Conservation (phyloP, 1,140 invertebrate genomes). For the Pachyrhynchus sulphureomaculatus region DNA sequence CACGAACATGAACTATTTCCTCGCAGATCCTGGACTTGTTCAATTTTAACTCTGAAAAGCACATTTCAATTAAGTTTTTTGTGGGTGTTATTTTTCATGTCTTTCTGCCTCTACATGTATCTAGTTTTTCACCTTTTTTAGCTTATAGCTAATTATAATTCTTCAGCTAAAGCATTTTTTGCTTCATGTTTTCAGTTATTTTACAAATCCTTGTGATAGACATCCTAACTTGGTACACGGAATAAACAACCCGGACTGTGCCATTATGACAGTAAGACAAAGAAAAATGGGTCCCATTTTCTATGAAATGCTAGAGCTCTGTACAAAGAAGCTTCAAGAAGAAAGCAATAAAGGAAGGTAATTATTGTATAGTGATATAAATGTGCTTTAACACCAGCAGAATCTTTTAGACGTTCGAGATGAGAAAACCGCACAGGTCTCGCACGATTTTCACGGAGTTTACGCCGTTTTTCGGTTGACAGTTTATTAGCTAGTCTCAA, state of each 20-base stretch:
- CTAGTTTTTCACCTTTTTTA: no score
- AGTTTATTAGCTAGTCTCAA: no score
- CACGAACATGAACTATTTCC: no score
- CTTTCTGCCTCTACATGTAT: no score
- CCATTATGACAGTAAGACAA: conserved; percentile 58
- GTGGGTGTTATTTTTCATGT: no score
- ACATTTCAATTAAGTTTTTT: no score
- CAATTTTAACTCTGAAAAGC: no score
- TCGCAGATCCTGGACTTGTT: no score
- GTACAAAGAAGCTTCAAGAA: conserved; percentile 59
- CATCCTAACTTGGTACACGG: conserved; percentile 21
- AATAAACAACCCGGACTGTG: conserved; percentile 60
- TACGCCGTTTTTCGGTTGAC: no score
- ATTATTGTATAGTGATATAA: conserved; percentile 14
- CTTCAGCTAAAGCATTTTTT: background rate
- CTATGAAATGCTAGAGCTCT: conserved; percentile 56
- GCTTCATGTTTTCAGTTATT: conserved; percentile 54
- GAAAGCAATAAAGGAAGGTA: conserved; percentile 56
- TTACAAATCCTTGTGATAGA: conserved; percentile 64
- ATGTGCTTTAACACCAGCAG: background rate
- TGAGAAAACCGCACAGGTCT: background rate
- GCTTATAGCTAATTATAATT: no score
- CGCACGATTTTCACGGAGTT: no score
- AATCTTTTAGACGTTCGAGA: background rate
- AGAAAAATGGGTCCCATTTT: conserved; percentile 61